Conservation (phyloP, 30 jellyfish, hydroid and myxozoan genomes). For the Morbakka virulenta region DNA sequence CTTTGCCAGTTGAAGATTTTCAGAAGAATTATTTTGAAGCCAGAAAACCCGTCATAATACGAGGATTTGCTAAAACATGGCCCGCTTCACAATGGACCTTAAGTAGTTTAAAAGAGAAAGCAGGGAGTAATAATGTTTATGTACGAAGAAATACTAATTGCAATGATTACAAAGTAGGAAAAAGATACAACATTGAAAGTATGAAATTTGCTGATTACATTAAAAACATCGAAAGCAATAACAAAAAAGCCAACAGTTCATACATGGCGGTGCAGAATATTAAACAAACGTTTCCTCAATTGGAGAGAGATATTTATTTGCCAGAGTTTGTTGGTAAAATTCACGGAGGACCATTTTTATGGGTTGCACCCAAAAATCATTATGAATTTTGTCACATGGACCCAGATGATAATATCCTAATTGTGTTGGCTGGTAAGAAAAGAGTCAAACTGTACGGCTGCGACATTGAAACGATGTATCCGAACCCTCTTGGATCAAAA, state of each 20-base stretch:
- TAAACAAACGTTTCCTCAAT: constrained; percentile 88
- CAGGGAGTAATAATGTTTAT: constrained; percentile 73
- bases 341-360: constrained; percentile 94
- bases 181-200: constrained; percentile 81
- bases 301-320: constrained; percentile 40
- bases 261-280: constrained; percentile 97
- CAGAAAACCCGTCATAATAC: constrained; percentile 69
- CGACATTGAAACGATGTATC: constrained; percentile 70
- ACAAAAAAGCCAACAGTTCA: constrained; percentile 57
- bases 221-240: constrained; percentile 50
- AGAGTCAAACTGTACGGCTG: constrained; percentile 72
- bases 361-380: constrained; percentile 88
- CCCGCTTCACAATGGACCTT: constrained; percentile 87
- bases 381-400: constrained; percentile 96
- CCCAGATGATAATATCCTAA: constrained; percentile 88
- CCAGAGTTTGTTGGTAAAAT: constrained; percentile 79
- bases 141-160: constrained; percentile 81
- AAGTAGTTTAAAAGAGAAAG: constrained; percentile 42
- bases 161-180: constrained; percentile 80
- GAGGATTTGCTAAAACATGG: constrained; percentile 78
- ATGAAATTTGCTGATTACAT: constrained; percentile 78
- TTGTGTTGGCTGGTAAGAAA: constrained; percentile 75
- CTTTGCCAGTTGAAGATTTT: constrained; percentile 17
- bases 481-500: constrained; percentile 91
- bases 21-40: constrained; percentile 44